phyloP scores from a whole-genome alignment of 1,140 invertebrate genomes.

The Ceratosolen fusciceps region DNA sequence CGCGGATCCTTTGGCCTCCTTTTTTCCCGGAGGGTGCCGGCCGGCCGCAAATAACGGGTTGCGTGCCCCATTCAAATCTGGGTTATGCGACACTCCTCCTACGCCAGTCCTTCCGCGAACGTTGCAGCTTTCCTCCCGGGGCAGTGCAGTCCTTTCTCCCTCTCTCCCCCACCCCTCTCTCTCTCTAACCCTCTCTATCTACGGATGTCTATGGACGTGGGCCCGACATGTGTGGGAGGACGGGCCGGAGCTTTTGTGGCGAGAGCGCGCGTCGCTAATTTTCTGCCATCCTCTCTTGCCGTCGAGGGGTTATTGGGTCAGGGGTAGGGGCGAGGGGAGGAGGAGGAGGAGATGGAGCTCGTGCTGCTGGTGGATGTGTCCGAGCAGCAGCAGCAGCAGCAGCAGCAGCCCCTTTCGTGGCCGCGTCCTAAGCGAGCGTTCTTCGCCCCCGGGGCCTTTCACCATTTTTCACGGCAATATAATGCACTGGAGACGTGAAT shows the following conservation, averaged over 20 bases:
- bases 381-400: no score
- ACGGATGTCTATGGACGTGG: not conserved
- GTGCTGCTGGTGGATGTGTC: no score
- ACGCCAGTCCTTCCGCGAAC: conserved; percentile 18
- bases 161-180: not conserved
- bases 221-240: not conserved
- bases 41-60: conserved; percentile 67
- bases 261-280: conserved; percentile 13
- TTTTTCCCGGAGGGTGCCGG: not conserved
- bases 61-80: conserved; percentile 66
- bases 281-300: not conserved
- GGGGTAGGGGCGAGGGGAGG: not conserved
- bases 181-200: no score
- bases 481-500: conserved; percentile 30
- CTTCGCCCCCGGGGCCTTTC: not conserved
- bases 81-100: conserved; percentile 60
- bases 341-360: no score
- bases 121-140: not conserved
- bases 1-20: no score
- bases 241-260: conserved; percentile 37
- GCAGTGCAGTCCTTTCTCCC: not conserved
- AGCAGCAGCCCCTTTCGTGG: not conserved
- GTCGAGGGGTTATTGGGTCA: no score
- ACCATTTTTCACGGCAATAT: not conserved
- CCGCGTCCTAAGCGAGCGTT: not conserved